Percentiles rank a stretch among this genome's conserved stretches.
Conservation (phyloP, 2,113 vertebrate species). For the Tamias sibiricus region DNA sequence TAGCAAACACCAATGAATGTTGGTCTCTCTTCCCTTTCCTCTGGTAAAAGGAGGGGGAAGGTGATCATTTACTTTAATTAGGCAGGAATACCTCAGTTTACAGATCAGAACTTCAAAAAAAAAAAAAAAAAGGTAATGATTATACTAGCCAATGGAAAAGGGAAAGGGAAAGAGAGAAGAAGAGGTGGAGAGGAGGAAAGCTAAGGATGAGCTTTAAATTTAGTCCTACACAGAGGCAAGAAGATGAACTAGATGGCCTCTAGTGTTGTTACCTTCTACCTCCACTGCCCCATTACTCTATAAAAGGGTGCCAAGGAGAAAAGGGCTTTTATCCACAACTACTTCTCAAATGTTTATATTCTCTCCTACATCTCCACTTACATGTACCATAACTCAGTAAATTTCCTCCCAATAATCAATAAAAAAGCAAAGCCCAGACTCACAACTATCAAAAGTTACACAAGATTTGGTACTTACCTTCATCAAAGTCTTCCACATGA, state of each 20-base stretch:
- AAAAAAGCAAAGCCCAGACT: not conserved
- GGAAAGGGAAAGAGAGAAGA: too few relatives aligned
- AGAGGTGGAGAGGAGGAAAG: not conserved
- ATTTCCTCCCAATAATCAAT: conserved; percentile 9
- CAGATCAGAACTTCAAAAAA: conserved; percentile 25
- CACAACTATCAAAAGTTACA: not conserved
- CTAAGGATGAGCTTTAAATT: not conserved
- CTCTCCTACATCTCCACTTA: not conserved
- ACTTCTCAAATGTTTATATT: conserved; percentile 10
- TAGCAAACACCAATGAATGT: not conserved
- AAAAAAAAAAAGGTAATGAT: not conserved
- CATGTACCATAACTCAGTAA: not conserved
- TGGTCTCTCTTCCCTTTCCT: not conserved
- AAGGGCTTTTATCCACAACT: not conserved
- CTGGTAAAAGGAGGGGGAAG: not conserved
- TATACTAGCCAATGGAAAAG: not conserved
- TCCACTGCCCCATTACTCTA: not conserved
- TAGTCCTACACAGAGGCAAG: not conserved
- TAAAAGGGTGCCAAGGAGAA: not conserved
- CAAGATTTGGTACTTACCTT: conserved; percentile 83
- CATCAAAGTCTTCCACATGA: conserved; percentile 88
- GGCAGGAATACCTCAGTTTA: not conserved
- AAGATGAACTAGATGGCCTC: not conserved
- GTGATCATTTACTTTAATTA: not conserved
- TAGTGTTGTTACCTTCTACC: not conserved